Conservation (phyloP, 1,140 invertebrate species). For the Lasioglossum baleicum region DNA sequence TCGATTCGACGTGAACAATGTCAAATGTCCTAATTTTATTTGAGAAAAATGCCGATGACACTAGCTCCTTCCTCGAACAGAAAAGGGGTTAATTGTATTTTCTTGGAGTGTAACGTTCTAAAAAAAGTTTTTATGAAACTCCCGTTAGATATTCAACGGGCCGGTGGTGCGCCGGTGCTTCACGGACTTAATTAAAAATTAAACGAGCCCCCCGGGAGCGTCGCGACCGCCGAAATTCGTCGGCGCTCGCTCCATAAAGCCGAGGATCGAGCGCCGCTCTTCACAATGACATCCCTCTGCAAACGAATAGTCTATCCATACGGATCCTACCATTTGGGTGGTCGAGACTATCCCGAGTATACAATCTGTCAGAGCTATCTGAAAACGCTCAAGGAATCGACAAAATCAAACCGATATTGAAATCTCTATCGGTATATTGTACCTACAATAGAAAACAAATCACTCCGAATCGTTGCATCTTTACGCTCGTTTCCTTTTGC, state of each 20-base stretch:
- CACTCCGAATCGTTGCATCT: no score
- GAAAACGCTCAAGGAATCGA: no score
- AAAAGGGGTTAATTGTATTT: background rate
- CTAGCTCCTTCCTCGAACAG: no score
- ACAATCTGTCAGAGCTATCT: background rate
- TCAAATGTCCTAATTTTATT: no score
- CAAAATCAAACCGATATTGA: no score
- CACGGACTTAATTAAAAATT: conserved; percentile 63
- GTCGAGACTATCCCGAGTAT: background rate
- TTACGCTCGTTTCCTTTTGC: no score
- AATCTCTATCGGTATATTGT: no score
- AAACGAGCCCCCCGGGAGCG: conserved; percentile 57
- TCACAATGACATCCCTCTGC: conserved; percentile 47
- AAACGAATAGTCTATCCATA: conserved; percentile 51
- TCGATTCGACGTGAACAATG: no score
- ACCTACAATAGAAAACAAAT: no score
- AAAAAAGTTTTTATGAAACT: conserved; percentile 26
- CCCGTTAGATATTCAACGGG: conserved; percentile 40
- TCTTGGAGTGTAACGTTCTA: background rate
- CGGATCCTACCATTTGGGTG: conserved; percentile 29
- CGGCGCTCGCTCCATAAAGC: conserved; percentile 51
- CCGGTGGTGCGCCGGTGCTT: conserved; percentile 11
- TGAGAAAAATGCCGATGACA: no score
- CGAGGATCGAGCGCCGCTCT: conserved; percentile 32
- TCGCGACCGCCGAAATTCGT: conserved; percentile 54